phyloP scores from a whole-genome alignment of 2,888 invertebrate genomes.

The Mythimna vitellina region DNA sequence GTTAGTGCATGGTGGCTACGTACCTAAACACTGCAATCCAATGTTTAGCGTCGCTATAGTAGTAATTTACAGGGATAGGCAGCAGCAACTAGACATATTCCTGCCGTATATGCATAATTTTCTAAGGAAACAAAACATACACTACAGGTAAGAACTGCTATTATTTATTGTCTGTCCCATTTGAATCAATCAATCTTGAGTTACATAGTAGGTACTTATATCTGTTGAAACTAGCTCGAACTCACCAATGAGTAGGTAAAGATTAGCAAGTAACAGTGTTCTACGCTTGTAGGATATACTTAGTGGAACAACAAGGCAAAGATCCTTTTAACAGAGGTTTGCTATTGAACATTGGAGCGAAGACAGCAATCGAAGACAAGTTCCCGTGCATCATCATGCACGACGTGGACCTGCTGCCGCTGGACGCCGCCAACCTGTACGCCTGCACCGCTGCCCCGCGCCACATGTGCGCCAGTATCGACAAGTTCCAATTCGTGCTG shows the following conservation, averaged over 20 bases:
- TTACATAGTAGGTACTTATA: background rate
- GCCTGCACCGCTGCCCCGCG: conserved; percentile 94
- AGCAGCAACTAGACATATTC: conserved; percentile 94
- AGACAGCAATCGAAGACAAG: conserved; percentile 92
- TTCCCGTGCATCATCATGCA: conserved; percentile 97
- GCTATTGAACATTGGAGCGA: conserved; percentile 96
- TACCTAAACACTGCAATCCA: conserved; percentile 80
- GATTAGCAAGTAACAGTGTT: background rate
- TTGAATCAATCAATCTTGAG: background rate
- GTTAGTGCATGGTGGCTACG: conserved; percentile 78
- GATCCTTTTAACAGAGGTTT: conserved; percentile 96
- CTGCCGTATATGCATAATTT: conserved; percentile 96
- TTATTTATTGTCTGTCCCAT: background rate
- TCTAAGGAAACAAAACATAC: conserved; percentile 95
- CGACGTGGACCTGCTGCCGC: conserved; percentile 97
- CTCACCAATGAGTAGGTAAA: background rate
- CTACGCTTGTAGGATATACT: conserved; percentile 91
- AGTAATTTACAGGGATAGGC: conserved; percentile 94
- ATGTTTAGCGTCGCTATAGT: conserved; percentile 94
- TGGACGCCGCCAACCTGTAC: conserved; percentile 95
- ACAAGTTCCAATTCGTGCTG: conserved; percentile 91
- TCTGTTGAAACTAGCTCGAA: background rate
- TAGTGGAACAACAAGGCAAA: conserved; percentile 95
- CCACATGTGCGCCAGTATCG: conserved; percentile 97
- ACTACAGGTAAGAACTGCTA: conserved; percentile 90